Conservation (phyloP, 1,140 invertebrate species). For the Parapsyche elsis region DNA sequence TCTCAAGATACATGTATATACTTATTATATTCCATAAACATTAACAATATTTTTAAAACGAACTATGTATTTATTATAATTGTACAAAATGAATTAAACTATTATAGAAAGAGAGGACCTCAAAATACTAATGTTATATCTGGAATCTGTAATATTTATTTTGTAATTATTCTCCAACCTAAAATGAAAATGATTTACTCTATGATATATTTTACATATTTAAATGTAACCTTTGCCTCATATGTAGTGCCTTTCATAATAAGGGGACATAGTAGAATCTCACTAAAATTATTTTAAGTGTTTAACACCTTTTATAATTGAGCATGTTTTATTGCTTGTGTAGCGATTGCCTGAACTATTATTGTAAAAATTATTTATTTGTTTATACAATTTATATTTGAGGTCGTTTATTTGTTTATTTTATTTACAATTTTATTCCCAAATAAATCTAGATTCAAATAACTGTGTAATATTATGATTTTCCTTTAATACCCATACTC, state of each 20-base stretch:
- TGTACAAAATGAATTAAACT: no score
- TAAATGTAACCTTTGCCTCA: conserved; percentile 30
- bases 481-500: no score
- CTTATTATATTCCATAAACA: no score
- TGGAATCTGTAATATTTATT: no score
- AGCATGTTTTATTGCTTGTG: conserved; percentile 27
- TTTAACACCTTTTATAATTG: conserved; percentile 31
- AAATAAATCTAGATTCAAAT: not conserved
- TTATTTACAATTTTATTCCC: not conserved
- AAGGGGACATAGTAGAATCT: conserved; percentile 18
- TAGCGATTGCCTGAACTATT: not conserved
- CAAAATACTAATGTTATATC: no score
- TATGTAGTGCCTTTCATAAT: conserved; percentile 38
- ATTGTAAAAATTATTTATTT: not conserved
- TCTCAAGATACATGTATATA: no score
- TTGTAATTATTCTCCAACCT: no score
- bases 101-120: no score
- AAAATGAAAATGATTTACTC: no score
- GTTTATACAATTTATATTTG: conserved; percentile 7
- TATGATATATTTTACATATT: no score
- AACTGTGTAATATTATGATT: not conserved
- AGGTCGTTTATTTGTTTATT: not conserved
- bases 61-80: no score
- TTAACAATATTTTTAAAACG: no score
- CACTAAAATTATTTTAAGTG: conserved; percentile 8